These are phyloP conservation scores for Felis catus DNA, from an alignment of 2,113 vertebrate species.

Conservation along the genomic window F.catus_Fca126_mat1.0 CM031416.1:81047501-81048000, in stretches of 20 bases:
- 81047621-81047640: background rate
- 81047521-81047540: background rate
- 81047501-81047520: background rate
- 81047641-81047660: background rate
- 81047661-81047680: background rate
- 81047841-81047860: background rate
- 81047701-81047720: background rate
- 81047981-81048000: background rate
- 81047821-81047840: background rate
- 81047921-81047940: background rate
- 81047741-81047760: background rate
- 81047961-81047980: background rate
- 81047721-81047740: background rate
- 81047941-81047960: background rate
- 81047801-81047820: background rate
- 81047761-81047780: background rate
- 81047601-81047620: background rate
- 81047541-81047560: background rate
- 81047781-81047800: background rate
- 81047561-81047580: background rate
- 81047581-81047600: background rate
- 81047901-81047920: background rate
- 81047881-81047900: background rate
- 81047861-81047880: background rate
- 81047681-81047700: background rate